phyloP scores from a whole-genome alignment of 2,888 invertebrate genomes.

The Tetrapedia diversipes region DNA sequence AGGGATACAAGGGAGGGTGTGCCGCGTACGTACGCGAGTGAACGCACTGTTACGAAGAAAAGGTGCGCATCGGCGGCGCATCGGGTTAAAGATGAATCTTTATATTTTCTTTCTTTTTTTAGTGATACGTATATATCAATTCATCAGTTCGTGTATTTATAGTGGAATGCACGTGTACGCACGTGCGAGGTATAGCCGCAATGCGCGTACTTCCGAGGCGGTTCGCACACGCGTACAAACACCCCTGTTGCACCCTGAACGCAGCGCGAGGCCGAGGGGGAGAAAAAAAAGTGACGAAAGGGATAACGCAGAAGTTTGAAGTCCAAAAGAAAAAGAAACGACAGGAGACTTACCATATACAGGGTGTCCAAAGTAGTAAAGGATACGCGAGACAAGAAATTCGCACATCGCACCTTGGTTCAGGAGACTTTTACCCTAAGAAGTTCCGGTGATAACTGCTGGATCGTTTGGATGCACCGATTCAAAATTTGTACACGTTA shows the following conservation, averaged over 20 bases:
- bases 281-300: not conserved
- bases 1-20: slow-evolving; percentile 33
- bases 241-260: slow-evolving; percentile 35
- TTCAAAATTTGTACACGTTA: slow-evolving; percentile 53
- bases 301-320: slow-evolving; percentile 37
- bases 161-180: slow-evolving; percentile 21
- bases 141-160: slow-evolving; percentile 35
- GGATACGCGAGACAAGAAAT: slow-evolving; percentile 45
- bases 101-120: slow-evolving; percentile 7
- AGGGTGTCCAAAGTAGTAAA: slow-evolving; percentile 70
- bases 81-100: slow-evolving; percentile 17
- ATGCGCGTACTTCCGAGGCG: slow-evolving; percentile 35
- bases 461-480: slow-evolving; percentile 42
- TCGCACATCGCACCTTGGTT: slow-evolving; percentile 54
- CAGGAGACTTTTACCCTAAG: slow-evolving; percentile 34
- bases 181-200: slow-evolving; percentile 32
- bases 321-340: slow-evolving; percentile 65
- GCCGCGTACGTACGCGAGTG: slow-evolving; percentile 36
- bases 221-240: slow-evolving; percentile 47
- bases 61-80: slow-evolving; percentile 6
- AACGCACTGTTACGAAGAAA: slow-evolving; percentile 17
- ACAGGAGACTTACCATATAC: slow-evolving; percentile 66
- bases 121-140: slow-evolving; percentile 31
- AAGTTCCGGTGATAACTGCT: slow-evolving; percentile 37
- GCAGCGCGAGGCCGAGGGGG: too few species aligned